Percentiles rank a stretch among this genome's conserved stretches.
Conservation (phyloP, 2,113 vertebrate species). For the Hymenochirus boettgeri region DNA sequence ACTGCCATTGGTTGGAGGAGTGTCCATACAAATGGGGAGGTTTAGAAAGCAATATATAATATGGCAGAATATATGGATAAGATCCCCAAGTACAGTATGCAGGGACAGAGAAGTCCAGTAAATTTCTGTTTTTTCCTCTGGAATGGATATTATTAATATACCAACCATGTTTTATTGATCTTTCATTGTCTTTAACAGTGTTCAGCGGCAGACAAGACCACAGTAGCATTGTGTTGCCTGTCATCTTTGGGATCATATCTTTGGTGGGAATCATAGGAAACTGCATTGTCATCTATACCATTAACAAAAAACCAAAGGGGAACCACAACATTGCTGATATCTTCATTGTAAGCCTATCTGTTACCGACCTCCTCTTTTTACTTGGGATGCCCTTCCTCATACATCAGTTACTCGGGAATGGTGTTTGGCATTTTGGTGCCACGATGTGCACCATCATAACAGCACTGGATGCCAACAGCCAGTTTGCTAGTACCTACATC, state of each 20-base stretch:
- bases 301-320: constrained; percentile 34
- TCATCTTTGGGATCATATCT: constrained; percentile 39
- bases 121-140: no score
- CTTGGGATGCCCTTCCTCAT: constrained; percentile 39
- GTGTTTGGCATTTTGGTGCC: constrained; percentile 36
- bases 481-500: constrained; percentile 39
- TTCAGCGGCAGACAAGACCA: constrained; percentile 20
- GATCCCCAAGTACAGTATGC: no score
- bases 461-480: constrained; percentile 37
- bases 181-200: background rate
- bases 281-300: constrained; percentile 39
- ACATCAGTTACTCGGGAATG: constrained; percentile 37
- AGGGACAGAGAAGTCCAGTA: no score
- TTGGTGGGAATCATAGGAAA: constrained; percentile 38
- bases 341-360: constrained; percentile 36
- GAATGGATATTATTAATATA: no score
- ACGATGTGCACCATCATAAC: constrained; percentile 38
- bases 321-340: constrained; percentile 39
- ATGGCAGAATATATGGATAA: no score
- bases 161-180: background rate
- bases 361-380: constrained; percentile 38
- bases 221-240: constrained; percentile 24
- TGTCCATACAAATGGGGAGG: no score
- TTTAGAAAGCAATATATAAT: no score
- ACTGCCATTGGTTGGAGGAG: no score